A percentile compares a stretch with the other conserved stretches of the same genome.
These are phyloP conservation scores for Lepisosteus oculatus DNA, from an alignment of 2,113 vertebrate genomes.

Conservation along the genomic window DNA sequence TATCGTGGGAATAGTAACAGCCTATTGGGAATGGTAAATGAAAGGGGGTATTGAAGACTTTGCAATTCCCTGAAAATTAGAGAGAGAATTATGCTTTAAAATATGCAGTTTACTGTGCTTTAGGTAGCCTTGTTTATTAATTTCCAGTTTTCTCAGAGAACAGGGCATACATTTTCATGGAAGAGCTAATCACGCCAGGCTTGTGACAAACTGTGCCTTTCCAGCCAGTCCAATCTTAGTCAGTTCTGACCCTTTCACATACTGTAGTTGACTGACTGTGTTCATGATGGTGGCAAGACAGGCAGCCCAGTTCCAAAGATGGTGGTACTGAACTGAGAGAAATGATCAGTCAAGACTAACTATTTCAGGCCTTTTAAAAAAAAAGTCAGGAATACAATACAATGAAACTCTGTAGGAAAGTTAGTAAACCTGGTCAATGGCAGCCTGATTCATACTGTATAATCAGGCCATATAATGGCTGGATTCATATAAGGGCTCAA, in stretches of 20 bases:
- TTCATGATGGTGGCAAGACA: too few relatives aligned
- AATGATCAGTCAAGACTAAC: background rate
- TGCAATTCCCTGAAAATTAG: constrained; percentile 45
- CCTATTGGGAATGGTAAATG: constrained; percentile 15
- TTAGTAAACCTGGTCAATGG: too few relatives aligned
- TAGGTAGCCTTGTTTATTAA: constrained; percentile 67
- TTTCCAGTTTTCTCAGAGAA: constrained; percentile 64
- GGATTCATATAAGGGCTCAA: too few relatives aligned
- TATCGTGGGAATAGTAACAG: constrained; percentile 48
- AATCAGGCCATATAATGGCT: too few relatives aligned
- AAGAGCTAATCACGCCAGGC: constrained; percentile 62
- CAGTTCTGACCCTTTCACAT: constrained; percentile 51
- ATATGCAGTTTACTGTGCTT: constrained; percentile 58
- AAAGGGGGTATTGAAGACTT: constrained; percentile 50
- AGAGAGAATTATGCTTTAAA: constrained; percentile 62
- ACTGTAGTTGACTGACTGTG: background rate
- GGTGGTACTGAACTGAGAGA: background rate
- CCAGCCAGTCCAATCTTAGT: constrained; percentile 56
- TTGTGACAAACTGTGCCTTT: constrained; percentile 53
- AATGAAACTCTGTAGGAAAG: too few relatives aligned
- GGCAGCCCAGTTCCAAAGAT: too few relatives aligned
- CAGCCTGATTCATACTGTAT: too few relatives aligned
- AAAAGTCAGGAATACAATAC: background rate
- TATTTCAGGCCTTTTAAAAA: background rate
- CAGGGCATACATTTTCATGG: constrained; percentile 67